These are phyloP conservation scores for Noctua pronuba DNA, from an alignment of 2,888 invertebrate genomes.

Conservation along the genomic window DNA sequence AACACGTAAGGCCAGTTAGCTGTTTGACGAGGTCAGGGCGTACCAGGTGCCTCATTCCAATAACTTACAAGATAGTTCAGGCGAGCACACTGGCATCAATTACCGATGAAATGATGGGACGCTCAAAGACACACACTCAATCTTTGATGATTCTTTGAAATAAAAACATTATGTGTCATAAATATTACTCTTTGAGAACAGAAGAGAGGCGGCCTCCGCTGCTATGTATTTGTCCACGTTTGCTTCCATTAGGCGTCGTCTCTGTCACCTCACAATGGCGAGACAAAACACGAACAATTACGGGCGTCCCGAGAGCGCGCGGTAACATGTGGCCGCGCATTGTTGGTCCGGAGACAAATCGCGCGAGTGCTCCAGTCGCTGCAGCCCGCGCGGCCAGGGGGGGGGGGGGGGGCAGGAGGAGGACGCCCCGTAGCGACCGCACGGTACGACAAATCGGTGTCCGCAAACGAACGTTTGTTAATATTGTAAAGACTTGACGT, in stretches of 20 bases:
- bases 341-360: constrained; percentile 44
- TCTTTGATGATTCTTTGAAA: background rate
- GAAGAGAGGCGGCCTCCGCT: background rate
- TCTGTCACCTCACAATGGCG: constrained; percentile 35
- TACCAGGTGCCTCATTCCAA: background rate
- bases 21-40: background rate
- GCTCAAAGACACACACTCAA: background rate
- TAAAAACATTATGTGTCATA: background rate
- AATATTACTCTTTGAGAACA: background rate
- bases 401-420: rapidly evolving
- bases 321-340: constrained; percentile 40
- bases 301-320: constrained; percentile 25
- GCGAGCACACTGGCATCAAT: background rate
- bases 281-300: constrained; percentile 50
- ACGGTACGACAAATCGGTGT: constrained; percentile 15
- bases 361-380: background rate
- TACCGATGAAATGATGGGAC: background rate
- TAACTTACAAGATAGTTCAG: background rate
- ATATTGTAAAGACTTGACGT: constrained; percentile 17
- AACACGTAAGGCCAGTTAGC: background rate
- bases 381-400: background rate
- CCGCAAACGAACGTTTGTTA: constrained; percentile 1
- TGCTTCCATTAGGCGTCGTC: constrained; percentile 28
- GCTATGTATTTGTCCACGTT: constrained; percentile 38
- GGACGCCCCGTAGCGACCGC: background rate